Percentiles rank a stretch among this genome's conserved stretches.
phyloP scores from a whole-genome alignment of 2,797 vertebrate species.

The Tapirus indicus region DNA sequence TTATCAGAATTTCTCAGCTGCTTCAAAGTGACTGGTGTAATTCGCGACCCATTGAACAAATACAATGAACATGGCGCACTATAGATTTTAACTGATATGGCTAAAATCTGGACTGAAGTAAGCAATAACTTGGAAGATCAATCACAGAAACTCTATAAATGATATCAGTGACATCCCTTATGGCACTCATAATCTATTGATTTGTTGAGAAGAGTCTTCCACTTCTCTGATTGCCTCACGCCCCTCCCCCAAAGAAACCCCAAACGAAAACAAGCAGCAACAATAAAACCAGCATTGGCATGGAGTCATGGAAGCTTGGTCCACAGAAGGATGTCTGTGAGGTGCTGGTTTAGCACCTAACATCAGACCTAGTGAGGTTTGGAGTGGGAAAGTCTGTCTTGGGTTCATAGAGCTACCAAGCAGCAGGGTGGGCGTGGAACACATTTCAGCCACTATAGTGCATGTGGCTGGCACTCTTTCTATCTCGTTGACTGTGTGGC shows the following conservation, averaged over 20 bases:
- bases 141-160: not conserved
- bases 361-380: not conserved
- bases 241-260: not conserved
- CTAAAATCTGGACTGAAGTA: not conserved
- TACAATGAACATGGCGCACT: not conserved
- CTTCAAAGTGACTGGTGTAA: not conserved
- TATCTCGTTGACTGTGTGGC: rapidly evolving
- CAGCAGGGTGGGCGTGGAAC: rapidly evolving
- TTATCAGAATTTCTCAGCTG: not conserved
- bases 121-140: not conserved
- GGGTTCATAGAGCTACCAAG: not conserved
- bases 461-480: not conserved
- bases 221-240: not conserved
- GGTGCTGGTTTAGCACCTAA: rapidly evolving
- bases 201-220: not conserved
- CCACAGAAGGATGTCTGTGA: rapidly evolving
- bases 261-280: not conserved
- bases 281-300: not conserved
- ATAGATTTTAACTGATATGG: not conserved
- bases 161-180: not conserved
- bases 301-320: not conserved
- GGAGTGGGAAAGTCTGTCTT: not conserved
- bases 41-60: not conserved
- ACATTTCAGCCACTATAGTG: not conserved
- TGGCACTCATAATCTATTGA: not conserved